phyloP scores from a whole-genome alignment of 2,113 vertebrate genomes.

The Vicugna pacos region DNA sequence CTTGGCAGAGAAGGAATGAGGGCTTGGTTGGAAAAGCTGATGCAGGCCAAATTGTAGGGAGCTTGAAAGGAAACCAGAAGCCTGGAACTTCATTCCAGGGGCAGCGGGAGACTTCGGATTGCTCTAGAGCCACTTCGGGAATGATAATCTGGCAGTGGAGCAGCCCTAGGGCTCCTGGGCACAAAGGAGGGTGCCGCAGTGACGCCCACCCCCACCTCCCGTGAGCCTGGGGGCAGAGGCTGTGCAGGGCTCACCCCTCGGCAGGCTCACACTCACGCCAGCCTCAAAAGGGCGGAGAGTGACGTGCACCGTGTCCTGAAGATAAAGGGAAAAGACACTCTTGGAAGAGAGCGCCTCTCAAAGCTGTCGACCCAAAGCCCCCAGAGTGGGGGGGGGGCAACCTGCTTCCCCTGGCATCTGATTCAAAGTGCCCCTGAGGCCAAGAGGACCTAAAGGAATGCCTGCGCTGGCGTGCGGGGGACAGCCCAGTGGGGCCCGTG shows the following conservation, averaged over 20 bases:
- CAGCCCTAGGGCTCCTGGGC: background rate
- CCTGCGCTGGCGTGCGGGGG: slow-evolving; percentile 41
- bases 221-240: background rate
- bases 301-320: slow-evolving; percentile 28
- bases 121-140: background rate
- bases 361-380: slow-evolving; percentile 72
- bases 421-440: slow-evolving; percentile 65
- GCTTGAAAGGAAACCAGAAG: background rate
- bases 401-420: slow-evolving; percentile 70
- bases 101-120: background rate
- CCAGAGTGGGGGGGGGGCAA: slow-evolving; percentile 74
- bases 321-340: slow-evolving; percentile 68
- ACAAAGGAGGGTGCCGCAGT: background rate
- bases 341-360: slow-evolving; percentile 66
- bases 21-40: background rate
- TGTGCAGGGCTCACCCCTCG: background rate
- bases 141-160: background rate
- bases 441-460: slow-evolving; percentile 67
- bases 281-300: slow-evolving; percentile 76
- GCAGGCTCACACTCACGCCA: slow-evolving; percentile 28
- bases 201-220: background rate
- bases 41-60: background rate
- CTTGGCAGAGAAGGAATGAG: background rate
- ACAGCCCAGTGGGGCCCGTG: background rate
- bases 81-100: background rate